Evolutionary conservation across 1,140 invertebrate genomes (phyloP), one percentile per base, ranked within the genome.

Genomic region (Holcopasites calliopsidis): DNA sequence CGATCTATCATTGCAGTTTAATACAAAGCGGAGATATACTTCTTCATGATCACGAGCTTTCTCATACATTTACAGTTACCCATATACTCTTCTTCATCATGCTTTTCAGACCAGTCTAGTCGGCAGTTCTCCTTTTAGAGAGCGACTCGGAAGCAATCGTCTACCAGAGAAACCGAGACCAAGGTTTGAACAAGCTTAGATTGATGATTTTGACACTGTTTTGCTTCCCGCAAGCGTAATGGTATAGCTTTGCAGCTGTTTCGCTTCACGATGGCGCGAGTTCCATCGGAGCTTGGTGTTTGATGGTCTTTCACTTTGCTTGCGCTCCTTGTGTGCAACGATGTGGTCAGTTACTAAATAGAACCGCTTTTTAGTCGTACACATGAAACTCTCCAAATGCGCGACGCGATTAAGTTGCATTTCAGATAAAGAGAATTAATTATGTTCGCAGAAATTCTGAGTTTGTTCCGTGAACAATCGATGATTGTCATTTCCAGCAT

Each of bases 101-200:
- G 72, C 69, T 89, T 92, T 92, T 54, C 92, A 92, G 91, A 92
- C 87, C 83, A 92, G 87, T 88, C 88, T 92, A 77, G 91, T 94
- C 68, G 94, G 93, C 80, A 96, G 93, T 90, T 96, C 96, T 85
- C 96, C 96, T 81, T 97, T 97, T 92, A 93, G 96, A 86, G 97
- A 98, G 92, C 94, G 96, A 76, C 93, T 97, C 55, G 96, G 96
- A 88, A 97, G 96, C 92, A 97, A 96, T 87, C 94, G 96, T 38
- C 92, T 97, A 80, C 94, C 95, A 61, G 96, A 97, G 88, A 95
- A 96, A 86, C 95, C 95, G 83, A 92, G 96, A 92, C 95, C 96
- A 89, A 95, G 96, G 94, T 96, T 95, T 92, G 94, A 93, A 88
- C 83, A 85, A 84, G 65, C 79, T 79, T 79, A 73, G 57, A 79